Base-by-base conservation (phyloP, 2,888 invertebrate genomes). In the Laspeyria flexula region DNA sequence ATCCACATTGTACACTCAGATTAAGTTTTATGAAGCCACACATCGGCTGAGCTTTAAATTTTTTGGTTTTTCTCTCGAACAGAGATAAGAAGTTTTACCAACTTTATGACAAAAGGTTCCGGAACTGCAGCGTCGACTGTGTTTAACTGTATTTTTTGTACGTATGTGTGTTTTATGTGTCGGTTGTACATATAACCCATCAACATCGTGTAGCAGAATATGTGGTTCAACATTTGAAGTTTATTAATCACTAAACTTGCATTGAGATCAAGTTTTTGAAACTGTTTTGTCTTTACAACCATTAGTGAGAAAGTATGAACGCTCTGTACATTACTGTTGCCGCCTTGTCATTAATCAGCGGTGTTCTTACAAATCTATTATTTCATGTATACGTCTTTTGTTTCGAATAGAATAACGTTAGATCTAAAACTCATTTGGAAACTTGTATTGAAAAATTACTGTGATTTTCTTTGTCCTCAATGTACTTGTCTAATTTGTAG, bases 271-370 rank as follows among this genome's bases (percentile, higher is more conserved):
- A 57, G 55, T 69, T 63, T 60, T 47, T 45, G 52, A 60, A 69
- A 56, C 63, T 49, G 68, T 65, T 63, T 65, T 67, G 71, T 70
- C 65, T 62, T 62, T 55, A 54, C 51, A 56, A 58, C 65, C 67
- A 67, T 65, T 70, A 70, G 67, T 51, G 71, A 52, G 69, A 70
- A 70, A 70, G 71, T 62, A 42, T 37, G 40, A 55, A 41, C 40
- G 45, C 35, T 39, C 25, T 43, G 64, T 55, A 63, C 60, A 70
- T 53, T 60, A 70, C 61, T 45, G 53, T 52, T 55, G 47, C 62
- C 38, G 44, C 40, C 13, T 30, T 38, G 56, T 60, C 67, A 70
- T 70, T 50, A 65, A 70, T 70, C 69, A 70, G 58, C 37, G 38
- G 46, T 46, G 29, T 50, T 55, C 50, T 65, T 56, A 65, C 70